Evolutionary conservation across 2,888 invertebrate genomes (phyloP), one percentile per base, ranked within the genome.

Genomic region (Marronus borbonicus): DNA sequence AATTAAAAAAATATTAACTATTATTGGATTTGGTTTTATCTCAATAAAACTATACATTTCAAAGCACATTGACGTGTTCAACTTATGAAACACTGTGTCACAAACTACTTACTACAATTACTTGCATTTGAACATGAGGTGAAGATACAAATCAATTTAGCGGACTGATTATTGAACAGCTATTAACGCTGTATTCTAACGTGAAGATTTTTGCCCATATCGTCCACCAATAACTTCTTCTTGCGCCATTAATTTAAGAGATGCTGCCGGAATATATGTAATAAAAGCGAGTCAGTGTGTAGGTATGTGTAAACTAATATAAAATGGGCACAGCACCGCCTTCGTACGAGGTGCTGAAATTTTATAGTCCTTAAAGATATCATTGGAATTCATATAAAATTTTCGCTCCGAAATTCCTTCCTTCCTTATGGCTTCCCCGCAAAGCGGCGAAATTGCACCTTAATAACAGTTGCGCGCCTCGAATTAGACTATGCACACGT

Each of bases 401-500:
- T 76, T 36, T 76, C 66, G 55, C 52, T 55, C 55, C 20, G 52
- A 50, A 76, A 76, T 76, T 76, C 65, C 66, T 64, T 65, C 65
- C 39, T 66, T 76, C 39, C 76, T 76, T 76, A 66, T 52, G 44
- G 55, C 28, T 66, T 55, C 14, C n/a, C 20, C 52, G 50, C 36
- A 44, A 31, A 12, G 68, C 44, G 50, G 49, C 44, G 55, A 77
- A 77, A 74, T 77, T 72, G 72, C 77, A 77, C 72, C 72, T 77
- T 77, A 72, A 77, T 77, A 77, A 74, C 77, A 72, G 72, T 64
- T 77, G 62, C 72, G 72, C 60, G 64, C 39, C 72, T 79, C 75
- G 80, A 82, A 83, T 83, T 83, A 83, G 81, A 81, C 83, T 84
- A 83, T 84, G 85, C 85, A 85, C 84, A 85, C 86, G 85, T 86